Conservation (phyloP, 2,888 invertebrate species). For the Molorchus minor region DNA sequence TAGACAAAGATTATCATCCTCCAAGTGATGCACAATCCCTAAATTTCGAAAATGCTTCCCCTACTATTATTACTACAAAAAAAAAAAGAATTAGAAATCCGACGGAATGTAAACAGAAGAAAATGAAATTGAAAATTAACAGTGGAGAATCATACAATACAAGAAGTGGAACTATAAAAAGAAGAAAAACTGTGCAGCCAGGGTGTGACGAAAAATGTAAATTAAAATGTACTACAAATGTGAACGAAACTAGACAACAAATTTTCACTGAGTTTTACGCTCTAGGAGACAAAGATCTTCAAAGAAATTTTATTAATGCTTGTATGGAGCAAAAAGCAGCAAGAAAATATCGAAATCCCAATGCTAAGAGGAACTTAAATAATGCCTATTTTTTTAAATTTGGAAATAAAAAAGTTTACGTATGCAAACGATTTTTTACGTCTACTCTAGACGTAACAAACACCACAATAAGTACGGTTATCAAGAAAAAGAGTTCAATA, state of each 20-base stretch:
- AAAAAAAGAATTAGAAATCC: conserved; percentile 10
- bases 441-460: conserved; percentile 13
- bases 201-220: conserved; percentile 15
- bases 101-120: conserved; percentile 12
- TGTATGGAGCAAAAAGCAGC: conserved; percentile 13
- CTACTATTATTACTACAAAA: conserved; percentile 7
- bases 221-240: conserved; percentile 11
- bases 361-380: conserved; percentile 16
- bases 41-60: conserved; percentile 2
- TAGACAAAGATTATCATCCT: conserved; percentile 11
- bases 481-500: conserved; percentile 12
- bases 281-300: conserved; percentile 4
- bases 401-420: conserved; percentile 13
- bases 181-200: conserved; percentile 13
- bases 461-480: conserved; percentile 12
- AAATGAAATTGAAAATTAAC: conserved; percentile 7
- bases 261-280: conserved; percentile 11
- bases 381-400: conserved; percentile 9
- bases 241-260: conserved; percentile 10
- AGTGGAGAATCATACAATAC: conserved; percentile 14
- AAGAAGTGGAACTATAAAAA: conserved; percentile 15
- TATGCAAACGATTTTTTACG: conserved; percentile 10
- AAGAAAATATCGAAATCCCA: conserved; percentile 12
- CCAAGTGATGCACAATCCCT: not conserved
- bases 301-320: conserved; percentile 14